phyloP scores from a whole-genome alignment of 2,113 vertebrate genomes.

The Neotragus pygmaeus region DNA sequence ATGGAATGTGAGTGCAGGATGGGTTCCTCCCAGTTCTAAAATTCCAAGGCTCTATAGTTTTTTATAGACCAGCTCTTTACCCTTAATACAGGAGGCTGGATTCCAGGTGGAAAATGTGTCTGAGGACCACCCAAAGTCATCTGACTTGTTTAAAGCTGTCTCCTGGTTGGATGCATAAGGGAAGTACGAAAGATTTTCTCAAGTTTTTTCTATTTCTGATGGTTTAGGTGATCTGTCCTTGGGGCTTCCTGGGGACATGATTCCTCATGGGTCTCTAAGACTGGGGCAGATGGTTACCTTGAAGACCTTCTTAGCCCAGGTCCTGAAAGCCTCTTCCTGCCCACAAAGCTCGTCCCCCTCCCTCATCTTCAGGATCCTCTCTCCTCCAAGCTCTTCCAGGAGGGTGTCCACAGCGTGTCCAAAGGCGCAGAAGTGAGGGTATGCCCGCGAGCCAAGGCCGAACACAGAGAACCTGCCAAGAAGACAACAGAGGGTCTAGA shows the following conservation, averaged over 20 bases:
- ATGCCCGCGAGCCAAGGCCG: conserved; percentile 95
- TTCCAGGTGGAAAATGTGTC: not conserved
- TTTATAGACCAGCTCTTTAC: not conserved
- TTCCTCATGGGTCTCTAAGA: not conserved
- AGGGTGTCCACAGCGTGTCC: conserved; percentile 97
- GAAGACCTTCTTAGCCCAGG: conserved; percentile 99
- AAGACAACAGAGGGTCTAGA: not conserved
- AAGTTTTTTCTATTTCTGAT: not conserved
- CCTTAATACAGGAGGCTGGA: not conserved
- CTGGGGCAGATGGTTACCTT: conserved; percentile 83
- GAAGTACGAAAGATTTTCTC: not conserved
- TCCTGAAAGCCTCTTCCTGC: conserved; percentile 97
- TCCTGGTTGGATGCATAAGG: not conserved
- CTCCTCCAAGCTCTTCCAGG: conserved; percentile 96
- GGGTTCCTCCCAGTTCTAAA: not conserved
- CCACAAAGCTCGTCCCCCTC: conserved; percentile 98
- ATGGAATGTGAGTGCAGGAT: not conserved
- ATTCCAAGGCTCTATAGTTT: not conserved
- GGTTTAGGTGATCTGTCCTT: not conserved
- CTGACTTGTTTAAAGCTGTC: not conserved
- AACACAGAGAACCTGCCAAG: conserved; percentile 93
- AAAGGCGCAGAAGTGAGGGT: conserved; percentile 98
- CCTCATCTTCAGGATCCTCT: conserved; percentile 97
- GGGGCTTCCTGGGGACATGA: not conserved
- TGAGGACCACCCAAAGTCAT: not conserved